A percentile compares a stretch with the other conserved stretches of the same genome.
phyloP scores from a whole-genome alignment of 2,888 invertebrate genomes.

The Andrena flavipes region DNA sequence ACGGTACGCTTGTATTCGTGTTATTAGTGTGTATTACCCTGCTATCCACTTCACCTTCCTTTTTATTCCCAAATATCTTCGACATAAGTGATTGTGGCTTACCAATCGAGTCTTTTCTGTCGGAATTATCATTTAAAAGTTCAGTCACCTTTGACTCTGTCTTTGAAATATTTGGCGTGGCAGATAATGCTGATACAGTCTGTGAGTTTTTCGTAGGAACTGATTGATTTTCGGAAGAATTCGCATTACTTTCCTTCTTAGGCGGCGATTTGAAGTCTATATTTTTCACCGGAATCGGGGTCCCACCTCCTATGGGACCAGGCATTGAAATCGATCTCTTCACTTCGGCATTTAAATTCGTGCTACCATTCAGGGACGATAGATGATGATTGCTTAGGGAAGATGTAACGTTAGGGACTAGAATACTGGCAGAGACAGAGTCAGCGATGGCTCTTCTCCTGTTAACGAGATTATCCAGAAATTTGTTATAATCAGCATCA shows the following conservation, averaged over 20 bases:
- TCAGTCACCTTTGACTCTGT: constrained; percentile 68
- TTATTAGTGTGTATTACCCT: constrained; percentile 65
- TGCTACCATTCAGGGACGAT: constrained; percentile 64
- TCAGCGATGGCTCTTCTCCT: constrained; percentile 91
- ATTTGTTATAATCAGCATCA: constrained; percentile 91
- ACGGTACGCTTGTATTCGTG: constrained; percentile 67
- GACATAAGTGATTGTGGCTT: constrained; percentile 78
- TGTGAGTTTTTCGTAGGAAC: constrained; percentile 48
- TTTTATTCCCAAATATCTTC: constrained; percentile 81
- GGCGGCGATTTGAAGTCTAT: constrained; percentile 74
- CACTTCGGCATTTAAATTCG: constrained; percentile 66
- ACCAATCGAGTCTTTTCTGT: constrained; percentile 71
- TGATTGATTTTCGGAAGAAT: constrained; percentile 62
- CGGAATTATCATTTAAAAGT: constrained; percentile 60
- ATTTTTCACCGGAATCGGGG: constrained; percentile 82
- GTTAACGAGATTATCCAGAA: constrained; percentile 90
- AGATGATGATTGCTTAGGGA: constrained; percentile 79
- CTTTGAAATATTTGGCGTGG: constrained; percentile 64
- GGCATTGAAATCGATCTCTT: constrained; percentile 77
- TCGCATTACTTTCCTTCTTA: constrained; percentile 72
- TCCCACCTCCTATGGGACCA: constrained; percentile 83
- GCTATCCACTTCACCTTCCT: constrained; percentile 80
- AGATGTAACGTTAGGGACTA: constrained; percentile 80
- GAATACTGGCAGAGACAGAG: constrained; percentile 86
- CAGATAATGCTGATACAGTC: constrained; percentile 34